Evolutionary conservation across 2,797 vertebrate species (phyloP).

Genomic region (Epinephelus malabaricus): DNA sequence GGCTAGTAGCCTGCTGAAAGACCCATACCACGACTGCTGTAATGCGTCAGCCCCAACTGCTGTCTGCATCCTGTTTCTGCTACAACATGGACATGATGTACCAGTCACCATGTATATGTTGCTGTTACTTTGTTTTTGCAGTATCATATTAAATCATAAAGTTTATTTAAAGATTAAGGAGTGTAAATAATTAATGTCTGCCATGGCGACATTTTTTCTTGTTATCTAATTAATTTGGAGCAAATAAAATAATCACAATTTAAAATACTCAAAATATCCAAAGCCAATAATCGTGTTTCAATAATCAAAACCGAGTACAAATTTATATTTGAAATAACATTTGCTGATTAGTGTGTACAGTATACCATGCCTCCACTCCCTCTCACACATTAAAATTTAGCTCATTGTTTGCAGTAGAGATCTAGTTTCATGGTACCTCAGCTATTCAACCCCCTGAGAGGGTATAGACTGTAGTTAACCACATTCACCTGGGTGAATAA

Average conservation of each 20-base stretch:
- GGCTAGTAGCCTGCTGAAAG: no score
- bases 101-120: not conserved
- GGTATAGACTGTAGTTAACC: not conserved
- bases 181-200: not conserved
- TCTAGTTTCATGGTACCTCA: conserved; percentile 31
- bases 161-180: not conserved
- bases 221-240: not conserved
- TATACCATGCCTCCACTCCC: not conserved
- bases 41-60: not conserved
- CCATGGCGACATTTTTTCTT: not conserved
- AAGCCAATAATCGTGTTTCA: no score
- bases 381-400: not conserved
- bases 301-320: no score
- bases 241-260: no score
- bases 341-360: not conserved
- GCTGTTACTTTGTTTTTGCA: not conserved
- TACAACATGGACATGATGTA: not conserved
- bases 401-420: conserved; percentile 25
- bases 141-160: conserved; percentile 1
- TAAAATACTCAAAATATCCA: not conserved
- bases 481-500: conserved; percentile 39
- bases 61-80: not conserved
- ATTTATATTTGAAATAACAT: not conserved
- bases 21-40: no score
- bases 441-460: conserved; percentile 2